Evolutionary conservation across 2,888 invertebrate genomes (phyloP).

Genomic region (Sarcophaga carnaria): DNA sequence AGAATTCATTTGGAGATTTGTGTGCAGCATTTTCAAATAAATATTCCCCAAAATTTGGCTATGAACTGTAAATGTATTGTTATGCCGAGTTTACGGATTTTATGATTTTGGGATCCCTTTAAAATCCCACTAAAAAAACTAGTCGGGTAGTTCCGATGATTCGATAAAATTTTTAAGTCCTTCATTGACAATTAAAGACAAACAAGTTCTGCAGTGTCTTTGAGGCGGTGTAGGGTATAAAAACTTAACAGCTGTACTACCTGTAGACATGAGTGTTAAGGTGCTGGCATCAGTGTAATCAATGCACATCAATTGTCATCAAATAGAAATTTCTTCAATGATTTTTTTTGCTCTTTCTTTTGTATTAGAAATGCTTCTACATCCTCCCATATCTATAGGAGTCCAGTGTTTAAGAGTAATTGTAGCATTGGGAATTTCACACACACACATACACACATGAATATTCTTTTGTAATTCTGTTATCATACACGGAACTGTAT

Average conservation of each 20-base stretch:
- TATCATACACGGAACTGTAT: not conserved
- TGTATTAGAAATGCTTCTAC: not conserved
- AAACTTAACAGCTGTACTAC: not conserved
- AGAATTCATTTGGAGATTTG: too few species aligned
- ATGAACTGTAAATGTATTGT: too few species aligned
- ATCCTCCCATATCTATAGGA: not conserved
- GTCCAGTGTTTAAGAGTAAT: slow-evolving; percentile 16
- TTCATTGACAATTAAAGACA: too few species aligned
- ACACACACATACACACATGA: not conserved
- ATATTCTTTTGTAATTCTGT: slow-evolving; percentile 23
- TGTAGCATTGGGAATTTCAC: not conserved
- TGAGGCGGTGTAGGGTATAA: not conserved
- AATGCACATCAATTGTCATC: slow-evolving; percentile 31
- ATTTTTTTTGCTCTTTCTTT: not conserved
- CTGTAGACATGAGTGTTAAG: too few species aligned
- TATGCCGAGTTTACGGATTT: too few species aligned
- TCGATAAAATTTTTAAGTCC: too few species aligned
- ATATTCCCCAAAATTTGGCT: too few species aligned
- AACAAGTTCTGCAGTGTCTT: too few species aligned
- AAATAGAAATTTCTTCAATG: slow-evolving; percentile 25
- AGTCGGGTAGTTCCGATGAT: too few species aligned
- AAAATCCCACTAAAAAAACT: too few species aligned
- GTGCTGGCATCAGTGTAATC: slow-evolving; percentile 6
- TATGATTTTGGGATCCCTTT: too few species aligned
- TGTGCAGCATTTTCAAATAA: too few species aligned